Conservation (phyloP, 1,140 invertebrate genomes). For the Xylocopa sonorina region DNA sequence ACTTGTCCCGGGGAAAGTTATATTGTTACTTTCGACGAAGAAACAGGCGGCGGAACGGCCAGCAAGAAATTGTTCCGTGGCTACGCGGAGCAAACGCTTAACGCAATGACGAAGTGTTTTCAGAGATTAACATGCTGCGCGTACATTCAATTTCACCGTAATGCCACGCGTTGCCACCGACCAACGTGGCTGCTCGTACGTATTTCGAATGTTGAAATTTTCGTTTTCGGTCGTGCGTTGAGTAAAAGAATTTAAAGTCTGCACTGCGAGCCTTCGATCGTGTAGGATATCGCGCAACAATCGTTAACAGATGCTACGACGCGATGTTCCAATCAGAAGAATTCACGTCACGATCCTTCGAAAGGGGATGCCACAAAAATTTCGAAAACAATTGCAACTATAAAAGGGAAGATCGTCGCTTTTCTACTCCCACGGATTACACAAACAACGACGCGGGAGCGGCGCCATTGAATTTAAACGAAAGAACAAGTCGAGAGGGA, state of each 20-base stretch:
- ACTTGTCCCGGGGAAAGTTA: slow-evolving; percentile 36
- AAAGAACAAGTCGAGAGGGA: background rate
- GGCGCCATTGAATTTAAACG: background rate
- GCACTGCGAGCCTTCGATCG: background rate
- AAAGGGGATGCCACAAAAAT: too few species aligned
- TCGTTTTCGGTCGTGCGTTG: background rate
- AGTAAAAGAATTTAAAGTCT: background rate
- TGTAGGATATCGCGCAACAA: too few species aligned
- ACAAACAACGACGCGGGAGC: background rate
- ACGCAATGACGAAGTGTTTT: background rate
- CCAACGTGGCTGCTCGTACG: background rate
- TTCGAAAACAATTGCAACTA: background rate
- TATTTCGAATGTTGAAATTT: background rate
- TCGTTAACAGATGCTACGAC: too few species aligned
- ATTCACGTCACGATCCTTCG: too few species aligned
- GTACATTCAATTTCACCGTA: background rate
- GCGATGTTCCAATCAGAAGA: too few species aligned
- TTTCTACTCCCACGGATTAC: background rate
- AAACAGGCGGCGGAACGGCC: slow-evolving; percentile 2
- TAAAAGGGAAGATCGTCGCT: background rate
- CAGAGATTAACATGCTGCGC: background rate
- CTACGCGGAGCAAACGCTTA: background rate
- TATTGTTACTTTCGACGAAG: slow-evolving; percentile 35
- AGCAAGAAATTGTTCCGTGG: background rate
- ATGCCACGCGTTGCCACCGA: background rate